phyloP scores from a whole-genome alignment of 2,113 vertebrate genomes.

The Zootoca vivipara region DNA sequence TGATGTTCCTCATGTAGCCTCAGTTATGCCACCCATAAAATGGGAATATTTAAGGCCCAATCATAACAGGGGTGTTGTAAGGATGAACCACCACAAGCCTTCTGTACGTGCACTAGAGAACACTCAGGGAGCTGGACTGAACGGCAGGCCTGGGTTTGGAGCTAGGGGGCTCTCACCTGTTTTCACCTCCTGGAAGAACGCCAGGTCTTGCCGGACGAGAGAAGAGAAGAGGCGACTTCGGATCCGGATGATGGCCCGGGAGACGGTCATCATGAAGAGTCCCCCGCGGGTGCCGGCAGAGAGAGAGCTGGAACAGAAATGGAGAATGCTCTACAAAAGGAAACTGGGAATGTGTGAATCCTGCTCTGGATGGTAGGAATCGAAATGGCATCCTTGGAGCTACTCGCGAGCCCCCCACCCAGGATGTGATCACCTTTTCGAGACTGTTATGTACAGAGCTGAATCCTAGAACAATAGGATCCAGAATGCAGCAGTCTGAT shows the following conservation, averaged over 20 bases:
- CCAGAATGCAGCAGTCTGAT: too few species aligned
- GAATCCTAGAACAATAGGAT: too few species aligned
- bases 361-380: too few species aligned
- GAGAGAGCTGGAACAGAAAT: conserved; percentile 42
- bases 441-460: too few species aligned
- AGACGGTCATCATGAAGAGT: conserved; percentile 27
- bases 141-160: too few species aligned
- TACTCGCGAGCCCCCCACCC: too few species aligned
- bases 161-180: conserved; percentile 47
- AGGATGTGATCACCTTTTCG: too few species aligned
- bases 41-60: neutral
- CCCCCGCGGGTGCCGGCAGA: conserved; percentile 66
- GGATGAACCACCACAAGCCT: neutral
- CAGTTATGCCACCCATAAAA: neutral
- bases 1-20: neutral
- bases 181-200: conserved; percentile 71
- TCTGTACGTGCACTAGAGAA: neutral
- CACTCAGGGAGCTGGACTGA: too few species aligned
- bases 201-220: conserved; percentile 66
- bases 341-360: too few species aligned
- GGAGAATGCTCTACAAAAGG: too few species aligned
- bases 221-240: conserved; percentile 60
- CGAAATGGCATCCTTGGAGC: too few species aligned
- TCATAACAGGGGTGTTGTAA: neutral
- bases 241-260: conserved; percentile 52